Percentiles rank a stretch among this genome's conserved stretches.
Evolutionary conservation across 2,797 vertebrate species (phyloP).

Genomic region (Odontamblyopus lacepedii): DNA sequence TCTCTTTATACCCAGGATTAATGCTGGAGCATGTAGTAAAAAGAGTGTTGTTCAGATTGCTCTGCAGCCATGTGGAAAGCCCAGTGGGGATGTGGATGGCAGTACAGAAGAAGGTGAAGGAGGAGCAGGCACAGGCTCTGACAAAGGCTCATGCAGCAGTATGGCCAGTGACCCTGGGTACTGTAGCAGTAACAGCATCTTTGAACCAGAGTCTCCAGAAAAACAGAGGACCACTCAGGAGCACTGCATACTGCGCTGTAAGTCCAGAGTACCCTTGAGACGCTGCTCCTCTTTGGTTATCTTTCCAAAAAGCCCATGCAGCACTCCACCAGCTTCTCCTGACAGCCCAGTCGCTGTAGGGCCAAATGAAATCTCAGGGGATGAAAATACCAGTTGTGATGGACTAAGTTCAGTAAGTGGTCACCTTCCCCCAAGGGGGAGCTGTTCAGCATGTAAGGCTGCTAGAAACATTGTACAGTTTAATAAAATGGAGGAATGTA

Average conservation of each 20-base stretch:
- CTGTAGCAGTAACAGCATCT: constrained; percentile 81
- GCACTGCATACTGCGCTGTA: constrained; percentile 65
- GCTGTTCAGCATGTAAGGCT: constrained; percentile 74
- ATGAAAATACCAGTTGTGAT: constrained; percentile 73
- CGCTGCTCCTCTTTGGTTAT: constrained; percentile 95
- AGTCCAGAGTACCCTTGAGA: constrained; percentile 82
- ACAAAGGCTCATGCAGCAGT: constrained; percentile 70
- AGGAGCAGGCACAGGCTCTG: constrained; percentile 56
- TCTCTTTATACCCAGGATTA: constrained; percentile 78
- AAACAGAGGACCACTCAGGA: constrained; percentile 71
- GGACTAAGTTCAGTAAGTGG: constrained; percentile 82
- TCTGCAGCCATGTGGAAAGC: constrained; percentile 80
- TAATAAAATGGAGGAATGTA: constrained; percentile 61
- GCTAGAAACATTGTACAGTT: constrained; percentile 80
- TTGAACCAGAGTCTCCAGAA: constrained; percentile 81
- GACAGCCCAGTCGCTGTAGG: constrained; percentile 75
- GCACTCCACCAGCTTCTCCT: constrained; percentile 88
- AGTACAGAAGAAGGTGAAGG: constrained; percentile 70
- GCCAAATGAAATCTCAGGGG: constrained; percentile 71
- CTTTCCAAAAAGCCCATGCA: constrained; percentile 90
- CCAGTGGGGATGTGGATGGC: constrained; percentile 62
- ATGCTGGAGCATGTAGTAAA: constrained; percentile 65
- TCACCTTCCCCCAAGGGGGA: constrained; percentile 80
- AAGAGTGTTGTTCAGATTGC: constrained; percentile 91
- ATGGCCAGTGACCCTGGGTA: constrained; percentile 78